Base-by-base conservation (phyloP, 23 tunicate genomes). In the Diplosoma virens region DNA sequence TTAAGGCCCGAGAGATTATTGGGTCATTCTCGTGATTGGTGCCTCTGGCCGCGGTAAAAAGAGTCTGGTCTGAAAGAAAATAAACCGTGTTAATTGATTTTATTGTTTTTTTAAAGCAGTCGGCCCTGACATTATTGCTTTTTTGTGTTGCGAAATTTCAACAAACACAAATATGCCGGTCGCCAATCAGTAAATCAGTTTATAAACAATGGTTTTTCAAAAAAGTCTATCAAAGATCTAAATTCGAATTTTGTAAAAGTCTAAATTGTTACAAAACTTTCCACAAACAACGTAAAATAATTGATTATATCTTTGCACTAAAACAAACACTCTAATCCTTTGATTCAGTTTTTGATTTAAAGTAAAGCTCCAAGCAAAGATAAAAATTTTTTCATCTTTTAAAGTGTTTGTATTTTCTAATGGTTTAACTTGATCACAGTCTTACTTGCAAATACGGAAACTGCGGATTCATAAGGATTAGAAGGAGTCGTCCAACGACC, bases 31-130 rank as follows among this genome's bases (percentile, higher is more conserved):
- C 77, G 27, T 48, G 63, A 18, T 34, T 25, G 27, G 66, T 55
- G 14, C 37, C 71, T 33, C 80, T 52, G 1, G 77, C 80, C 1
- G 93, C 93, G n/a, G 93, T 80, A 66, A 87, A 87, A 32, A 87
- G 66, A 22, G 89, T 66, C 20, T 71, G 77, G 50, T 77, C 89
- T 84, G 72, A 11, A 66, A 83, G 29, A 26, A 48, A 20, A 69
- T 0, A 26, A 41, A 41, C 50, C 9, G 9, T 41, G 11, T 41
- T 41, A 41, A 7, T 41, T 41, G 50, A 9, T 14, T 14, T 41
- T 41, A 41, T 41, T 41, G 50, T 41, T 41, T 41, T 41, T n/a
- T n/a, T n/a, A n/a, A n/a, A n/a, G n/a, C n/a, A n/a, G n/a, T n/a
- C n/a, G n/a, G n/a, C n/a, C n/a, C n/a, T n/a, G n/a, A n/a, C n/a